Evolutionary conservation across 2,797 vertebrate species (phyloP).

Genomic region (Pseudocheirus occidentalis): DNA sequence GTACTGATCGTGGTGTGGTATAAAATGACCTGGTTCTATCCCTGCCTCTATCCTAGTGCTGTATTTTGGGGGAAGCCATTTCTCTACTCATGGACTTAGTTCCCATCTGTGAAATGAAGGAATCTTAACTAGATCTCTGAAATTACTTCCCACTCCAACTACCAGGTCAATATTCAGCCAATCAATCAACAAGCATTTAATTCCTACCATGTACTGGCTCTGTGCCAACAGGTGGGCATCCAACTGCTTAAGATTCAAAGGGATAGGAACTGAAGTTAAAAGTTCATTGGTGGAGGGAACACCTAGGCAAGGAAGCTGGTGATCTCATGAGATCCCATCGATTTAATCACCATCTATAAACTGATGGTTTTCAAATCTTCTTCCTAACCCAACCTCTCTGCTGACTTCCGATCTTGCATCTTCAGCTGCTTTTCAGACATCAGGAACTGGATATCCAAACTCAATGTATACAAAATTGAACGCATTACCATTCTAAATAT

Average conservation of each 20-base stretch:
- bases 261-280: background rate
- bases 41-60: background rate
- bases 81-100: background rate
- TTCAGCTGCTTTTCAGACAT: background rate
- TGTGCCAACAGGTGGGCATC: background rate
- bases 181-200: background rate
- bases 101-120: background rate
- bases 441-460: background rate
- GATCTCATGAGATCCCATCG: background rate
- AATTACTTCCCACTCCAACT: background rate
- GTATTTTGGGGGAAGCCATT: background rate
- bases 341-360: background rate
- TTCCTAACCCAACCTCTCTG: background rate
- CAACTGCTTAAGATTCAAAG: background rate
- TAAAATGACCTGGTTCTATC: background rate
- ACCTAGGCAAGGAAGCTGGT: background rate
- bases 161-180: background rate
- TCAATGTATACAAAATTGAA: background rate
- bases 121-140: background rate
- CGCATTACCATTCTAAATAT: background rate
- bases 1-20: background rate
- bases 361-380: background rate
- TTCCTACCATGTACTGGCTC: background rate
- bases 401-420: too few relatives aligned
- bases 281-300: background rate